Percentiles rank a stretch among this genome's conserved stretches.
Conservation (phyloP, 2,113 vertebrate genomes). For the Charina bottae region DNA sequence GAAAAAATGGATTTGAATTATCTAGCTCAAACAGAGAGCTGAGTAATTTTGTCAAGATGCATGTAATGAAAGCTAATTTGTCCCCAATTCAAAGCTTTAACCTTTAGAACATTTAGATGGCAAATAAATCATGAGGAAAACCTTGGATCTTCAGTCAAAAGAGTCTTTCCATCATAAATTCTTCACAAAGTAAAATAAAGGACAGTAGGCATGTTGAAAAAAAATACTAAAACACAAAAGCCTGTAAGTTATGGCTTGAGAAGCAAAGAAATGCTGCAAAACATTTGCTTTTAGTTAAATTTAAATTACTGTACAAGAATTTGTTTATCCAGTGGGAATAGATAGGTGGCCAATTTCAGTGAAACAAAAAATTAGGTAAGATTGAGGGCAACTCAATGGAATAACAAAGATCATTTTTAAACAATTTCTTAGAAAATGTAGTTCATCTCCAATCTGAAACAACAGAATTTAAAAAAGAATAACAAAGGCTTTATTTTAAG, state of each 20-base stretch:
- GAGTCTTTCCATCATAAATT: background rate
- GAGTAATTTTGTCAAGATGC: slow-evolving; percentile 56
- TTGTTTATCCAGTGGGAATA: background rate
- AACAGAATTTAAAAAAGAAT: slow-evolving; percentile 23
- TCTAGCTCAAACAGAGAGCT: slow-evolving; percentile 21
- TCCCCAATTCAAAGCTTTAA: slow-evolving; percentile 42
- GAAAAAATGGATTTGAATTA: slow-evolving; percentile 33
- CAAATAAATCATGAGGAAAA: slow-evolving; percentile 27
- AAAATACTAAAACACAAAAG: slow-evolving; percentile 17
- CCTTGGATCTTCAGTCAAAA: slow-evolving; percentile 25
- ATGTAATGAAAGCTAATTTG: slow-evolving; percentile 59
- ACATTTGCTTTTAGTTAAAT: background rate
- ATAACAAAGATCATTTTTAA: background rate
- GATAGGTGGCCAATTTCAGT: background rate
- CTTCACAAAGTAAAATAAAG: slow-evolving; percentile 27
- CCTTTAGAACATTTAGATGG: slow-evolving; percentile 29
- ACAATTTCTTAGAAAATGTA: slow-evolving; percentile 5
- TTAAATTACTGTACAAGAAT: background rate
- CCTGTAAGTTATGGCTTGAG: accelerated
- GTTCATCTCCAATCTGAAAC: background rate
- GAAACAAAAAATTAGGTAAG: background rate
- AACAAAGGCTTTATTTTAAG: background rate
- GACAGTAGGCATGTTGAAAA: background rate
- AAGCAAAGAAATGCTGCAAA: background rate
- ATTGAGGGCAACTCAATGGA: background rate